Evolutionary conservation across 2,888 invertebrate genomes (phyloP).

Genomic region (Caenorhabditis japonica): DNA sequence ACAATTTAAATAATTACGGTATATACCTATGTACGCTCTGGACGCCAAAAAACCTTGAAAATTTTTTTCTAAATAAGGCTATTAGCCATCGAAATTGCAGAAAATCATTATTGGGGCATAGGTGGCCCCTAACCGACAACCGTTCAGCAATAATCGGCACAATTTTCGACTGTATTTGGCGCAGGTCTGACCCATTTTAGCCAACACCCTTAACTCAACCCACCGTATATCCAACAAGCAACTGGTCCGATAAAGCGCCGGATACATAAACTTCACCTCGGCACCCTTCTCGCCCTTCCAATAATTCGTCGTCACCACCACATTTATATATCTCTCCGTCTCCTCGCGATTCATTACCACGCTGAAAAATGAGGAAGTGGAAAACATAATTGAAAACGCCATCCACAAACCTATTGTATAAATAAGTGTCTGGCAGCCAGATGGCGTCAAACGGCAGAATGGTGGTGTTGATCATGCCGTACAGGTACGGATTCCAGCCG

Average conservation of each 20-base stretch:
- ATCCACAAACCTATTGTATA: slow-evolving; percentile 66
- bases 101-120: too few species aligned
- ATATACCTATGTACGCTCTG: too few species aligned
- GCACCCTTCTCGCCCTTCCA: slow-evolving; percentile 73
- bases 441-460: slow-evolving; percentile 74
- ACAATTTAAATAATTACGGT: too few species aligned
- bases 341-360: slow-evolving; percentile 77
- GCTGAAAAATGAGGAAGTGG: slow-evolving; percentile 48
- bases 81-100: too few species aligned
- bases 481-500: slow-evolving; percentile 74
- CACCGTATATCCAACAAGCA: slow-evolving; percentile 74
- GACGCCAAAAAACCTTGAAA: too few species aligned
- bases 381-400: background rate
- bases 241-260: slow-evolving; percentile 74
- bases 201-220: too few species aligned
- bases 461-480: slow-evolving; percentile 75
- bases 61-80: too few species aligned
- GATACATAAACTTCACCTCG: slow-evolving; percentile 76
- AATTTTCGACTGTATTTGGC: too few species aligned
- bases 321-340: slow-evolving; percentile 75
- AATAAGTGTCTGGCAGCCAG: slow-evolving; percentile 75
- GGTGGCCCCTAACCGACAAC: too few species aligned
- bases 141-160: too few species aligned
- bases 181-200: too few species aligned
- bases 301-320: slow-evolving; percentile 73